phyloP scores from a whole-genome alignment of 2,113 vertebrate genomes.

The Plecturocebus donacophilus region DNA sequence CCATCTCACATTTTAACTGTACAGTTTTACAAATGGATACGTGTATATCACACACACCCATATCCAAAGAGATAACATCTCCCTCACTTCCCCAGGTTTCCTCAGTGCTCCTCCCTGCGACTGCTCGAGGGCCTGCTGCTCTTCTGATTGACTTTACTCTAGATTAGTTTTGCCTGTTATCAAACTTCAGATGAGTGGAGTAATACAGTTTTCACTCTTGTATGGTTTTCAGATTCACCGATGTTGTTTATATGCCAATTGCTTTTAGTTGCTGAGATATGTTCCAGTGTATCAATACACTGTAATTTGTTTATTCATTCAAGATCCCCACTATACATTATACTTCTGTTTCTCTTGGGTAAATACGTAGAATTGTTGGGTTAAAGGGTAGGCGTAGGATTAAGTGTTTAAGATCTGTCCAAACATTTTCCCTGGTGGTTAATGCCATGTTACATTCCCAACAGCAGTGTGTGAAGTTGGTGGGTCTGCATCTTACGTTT shows the following conservation, averaged over 20 bases:
- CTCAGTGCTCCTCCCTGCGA: background rate
- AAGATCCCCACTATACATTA: background rate
- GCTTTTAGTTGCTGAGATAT: background rate
- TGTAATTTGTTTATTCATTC: background rate
- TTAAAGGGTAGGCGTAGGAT: background rate
- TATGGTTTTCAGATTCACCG: background rate
- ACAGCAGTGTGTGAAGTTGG: rapidly evolving
- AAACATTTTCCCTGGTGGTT: rapidly evolving
- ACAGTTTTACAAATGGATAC: background rate
- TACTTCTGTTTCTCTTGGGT: background rate
- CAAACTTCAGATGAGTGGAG: too few relatives aligned
- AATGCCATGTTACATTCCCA: rapidly evolving
- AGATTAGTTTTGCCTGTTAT: background rate
- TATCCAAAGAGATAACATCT: rapidly evolving
- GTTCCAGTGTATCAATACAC: background rate
- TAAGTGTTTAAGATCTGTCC: background rate
- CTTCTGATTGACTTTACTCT: background rate
- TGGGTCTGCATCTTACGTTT: background rate
- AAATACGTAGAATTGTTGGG: background rate
- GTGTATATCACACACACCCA: background rate
- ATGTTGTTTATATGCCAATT: background rate
- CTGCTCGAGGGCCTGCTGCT: background rate
- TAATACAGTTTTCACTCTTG: too few relatives aligned
- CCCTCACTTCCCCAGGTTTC: rapidly evolving
- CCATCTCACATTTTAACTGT: background rate